Percentiles rank a stretch among this genome's conserved stretches.
These are phyloP conservation scores for Mycetomoellerius zeteki DNA, from an alignment of 1,140 invertebrate genomes.

Conservation along the genomic window DNA sequence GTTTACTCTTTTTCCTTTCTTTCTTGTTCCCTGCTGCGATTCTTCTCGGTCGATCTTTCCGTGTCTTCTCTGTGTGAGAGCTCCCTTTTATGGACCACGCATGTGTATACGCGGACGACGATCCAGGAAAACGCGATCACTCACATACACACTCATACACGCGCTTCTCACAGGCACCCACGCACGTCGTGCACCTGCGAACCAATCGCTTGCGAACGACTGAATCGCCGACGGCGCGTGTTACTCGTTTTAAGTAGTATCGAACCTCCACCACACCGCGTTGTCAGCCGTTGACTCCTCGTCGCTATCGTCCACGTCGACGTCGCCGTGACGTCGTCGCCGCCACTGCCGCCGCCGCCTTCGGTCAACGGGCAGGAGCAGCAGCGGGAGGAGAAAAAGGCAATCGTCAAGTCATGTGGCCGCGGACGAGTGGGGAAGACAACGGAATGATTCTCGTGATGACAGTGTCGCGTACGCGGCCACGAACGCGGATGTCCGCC, in stretches of 20 bases:
- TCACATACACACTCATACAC: neutral
- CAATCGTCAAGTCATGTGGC: constrained; percentile 71
- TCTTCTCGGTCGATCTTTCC: neutral
- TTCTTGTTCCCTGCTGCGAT: neutral
- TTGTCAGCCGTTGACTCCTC: constrained; percentile 71
- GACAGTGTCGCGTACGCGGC: constrained; percentile 14
- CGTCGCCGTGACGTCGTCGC: constrained; percentile 62
- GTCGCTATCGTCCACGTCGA: constrained; percentile 53
- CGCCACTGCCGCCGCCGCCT: constrained; percentile 69
- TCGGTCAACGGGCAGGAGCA: constrained; percentile 71
- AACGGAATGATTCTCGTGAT: constrained; percentile 44
- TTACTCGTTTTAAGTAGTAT: constrained; percentile 71
- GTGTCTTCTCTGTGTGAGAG: neutral
- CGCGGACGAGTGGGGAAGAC: constrained; percentile 56
- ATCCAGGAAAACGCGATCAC: constrained; percentile 30
- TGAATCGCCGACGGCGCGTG: constrained; percentile 58
- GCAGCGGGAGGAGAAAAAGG: constrained; percentile 63
- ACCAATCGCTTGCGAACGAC: constrained; percentile 56
- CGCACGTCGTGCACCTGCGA: constrained; percentile 52
- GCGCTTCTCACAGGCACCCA: constrained; percentile 12
- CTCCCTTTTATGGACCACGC: neutral
- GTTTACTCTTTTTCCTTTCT: neutral
- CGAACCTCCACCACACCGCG: constrained; percentile 75
- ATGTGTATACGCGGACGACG: constrained; percentile 18
- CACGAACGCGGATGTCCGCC: neutral